Percentiles rank a stretch among this genome's conserved stretches.
phyloP scores from a whole-genome alignment of 2,888 invertebrate genomes.

The Bombyx huttoni region DNA sequence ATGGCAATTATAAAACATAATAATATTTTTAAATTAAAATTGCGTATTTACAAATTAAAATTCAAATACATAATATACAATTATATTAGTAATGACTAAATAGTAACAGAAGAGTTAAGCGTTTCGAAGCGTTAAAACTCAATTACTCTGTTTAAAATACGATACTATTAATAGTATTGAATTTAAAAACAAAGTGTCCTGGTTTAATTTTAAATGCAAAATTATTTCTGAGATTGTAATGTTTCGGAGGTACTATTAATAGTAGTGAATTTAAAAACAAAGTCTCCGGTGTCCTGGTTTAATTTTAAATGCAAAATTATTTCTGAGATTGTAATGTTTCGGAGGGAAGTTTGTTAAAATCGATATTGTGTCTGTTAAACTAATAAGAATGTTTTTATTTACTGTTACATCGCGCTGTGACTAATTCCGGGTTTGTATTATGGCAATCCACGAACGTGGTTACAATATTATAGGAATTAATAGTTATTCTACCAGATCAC shows the following conservation, averaged over 20 bases:
- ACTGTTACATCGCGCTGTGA: slow-evolving; percentile 13
- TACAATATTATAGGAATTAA: slow-evolving; percentile 52
- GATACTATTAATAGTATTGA: slow-evolving; percentile 25
- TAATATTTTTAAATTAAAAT: slow-evolving; percentile 60
- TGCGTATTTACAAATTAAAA: slow-evolving; percentile 68
- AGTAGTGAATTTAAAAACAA: slow-evolving; percentile 21
- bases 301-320: slow-evolving; percentile 40
- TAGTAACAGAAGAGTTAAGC: slow-evolving; percentile 43
- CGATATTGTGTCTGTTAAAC: slow-evolving; percentile 22
- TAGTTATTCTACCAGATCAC: slow-evolving; percentile 69
- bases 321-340: slow-evolving; percentile 24
- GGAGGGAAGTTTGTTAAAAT: slow-evolving; percentile 42
- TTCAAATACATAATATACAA: slow-evolving; percentile 65
- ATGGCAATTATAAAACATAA: slow-evolving; percentile 64
- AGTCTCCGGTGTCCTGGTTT: slow-evolving; percentile 21
- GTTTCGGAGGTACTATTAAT: slow-evolving; percentile 38
- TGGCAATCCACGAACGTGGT: slow-evolving; percentile 63
- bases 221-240: slow-evolving; percentile 20
- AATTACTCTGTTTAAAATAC: slow-evolving; percentile 29
- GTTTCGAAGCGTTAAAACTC: slow-evolving; percentile 40
- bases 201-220: slow-evolving; percentile 40
- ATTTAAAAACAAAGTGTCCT: slow-evolving; percentile 21
- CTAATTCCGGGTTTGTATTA: slow-evolving; percentile 44
- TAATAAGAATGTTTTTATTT: slow-evolving; percentile 28
- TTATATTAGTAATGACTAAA: slow-evolving; percentile 64